Conservation (phyloP, 2,888 invertebrate genomes). For the Endotricha flammealis region DNA sequence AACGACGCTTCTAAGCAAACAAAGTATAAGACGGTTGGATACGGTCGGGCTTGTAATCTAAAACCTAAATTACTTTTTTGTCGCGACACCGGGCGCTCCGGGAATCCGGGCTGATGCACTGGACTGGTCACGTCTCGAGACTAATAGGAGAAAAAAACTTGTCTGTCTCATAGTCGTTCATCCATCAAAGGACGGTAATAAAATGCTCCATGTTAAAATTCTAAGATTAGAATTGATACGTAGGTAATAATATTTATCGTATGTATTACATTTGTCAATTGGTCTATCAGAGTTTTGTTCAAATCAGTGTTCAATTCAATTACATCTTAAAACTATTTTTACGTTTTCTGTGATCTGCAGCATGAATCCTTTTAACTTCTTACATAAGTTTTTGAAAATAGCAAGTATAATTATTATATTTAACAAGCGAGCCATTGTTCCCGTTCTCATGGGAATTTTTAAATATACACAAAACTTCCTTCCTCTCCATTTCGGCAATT, state of each 20-base stretch:
- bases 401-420: too few species aligned
- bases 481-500: too few species aligned
- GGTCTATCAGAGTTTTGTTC: too few species aligned
- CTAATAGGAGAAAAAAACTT: conserved; percentile 9
- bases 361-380: too few species aligned
- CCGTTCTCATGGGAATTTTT: too few species aligned
- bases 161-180: conserved; percentile 1
- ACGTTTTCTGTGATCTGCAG: too few species aligned
- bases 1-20: conserved; percentile 60
- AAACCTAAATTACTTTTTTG: conserved; percentile 71
- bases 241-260: not conserved
- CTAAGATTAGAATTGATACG: not conserved
- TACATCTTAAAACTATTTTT: too few species aligned
- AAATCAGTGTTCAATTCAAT: too few species aligned
- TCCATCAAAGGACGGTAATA: conserved; percentile 5
- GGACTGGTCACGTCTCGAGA: conserved; percentile 48
- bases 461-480: too few species aligned
- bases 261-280: too few species aligned
- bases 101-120: conserved; percentile 27
- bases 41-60: conserved; percentile 56
- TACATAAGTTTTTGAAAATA: too few species aligned
- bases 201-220: conserved; percentile 1
- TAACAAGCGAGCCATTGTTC: too few species aligned
- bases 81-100: conserved; percentile 35
- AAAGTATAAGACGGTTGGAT: conserved; percentile 52